A percentile compares a stretch with the other conserved stretches of the same genome.
Evolutionary conservation across 92 coral and sea anemone species (phyloP).

Genomic region (Epizoanthus scotinus): DNA sequence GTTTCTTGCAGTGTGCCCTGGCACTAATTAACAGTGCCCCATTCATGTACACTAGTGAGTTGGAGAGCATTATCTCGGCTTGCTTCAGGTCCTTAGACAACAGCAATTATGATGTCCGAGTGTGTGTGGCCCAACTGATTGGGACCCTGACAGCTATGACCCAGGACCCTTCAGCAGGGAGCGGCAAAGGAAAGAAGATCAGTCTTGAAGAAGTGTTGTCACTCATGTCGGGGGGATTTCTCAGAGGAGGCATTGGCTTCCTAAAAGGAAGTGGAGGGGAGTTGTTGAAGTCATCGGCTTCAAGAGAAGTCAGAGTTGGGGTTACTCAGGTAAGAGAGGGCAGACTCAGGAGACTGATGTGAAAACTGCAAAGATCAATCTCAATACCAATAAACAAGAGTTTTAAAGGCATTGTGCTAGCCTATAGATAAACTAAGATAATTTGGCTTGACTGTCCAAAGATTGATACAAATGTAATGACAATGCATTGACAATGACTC

Average conservation of each 20-base stretch:
- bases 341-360: no score
- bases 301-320: constrained; percentile 97
- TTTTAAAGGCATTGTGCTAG: no score
- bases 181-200: constrained; percentile 62
- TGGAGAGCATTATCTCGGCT: constrained; percentile 85
- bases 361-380: no score
- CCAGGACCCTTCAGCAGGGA: constrained; percentile 73
- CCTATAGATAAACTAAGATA: no score
- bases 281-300: constrained; percentile 80
- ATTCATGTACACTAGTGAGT: constrained; percentile 86
- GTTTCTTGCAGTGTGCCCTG: constrained; percentile 72
- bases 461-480: no score
- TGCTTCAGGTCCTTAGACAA: constrained; percentile 91
- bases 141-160: constrained; percentile 93
- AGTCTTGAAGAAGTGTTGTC: constrained; percentile 87
- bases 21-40: constrained; percentile 90
- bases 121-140: constrained; percentile 85
- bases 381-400: no score
- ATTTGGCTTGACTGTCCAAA: no score
- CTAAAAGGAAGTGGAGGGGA: constrained; percentile 94
- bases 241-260: constrained; percentile 98
- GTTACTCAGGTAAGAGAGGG: constrained; percentile 83
- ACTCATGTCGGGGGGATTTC: constrained; percentile 93
- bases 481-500: no score
- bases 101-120: constrained; percentile 97